These are phyloP conservation scores for Leptopilina syphax DNA, from an alignment of 2,888 invertebrate species.

Conservation along the genomic window DNA sequence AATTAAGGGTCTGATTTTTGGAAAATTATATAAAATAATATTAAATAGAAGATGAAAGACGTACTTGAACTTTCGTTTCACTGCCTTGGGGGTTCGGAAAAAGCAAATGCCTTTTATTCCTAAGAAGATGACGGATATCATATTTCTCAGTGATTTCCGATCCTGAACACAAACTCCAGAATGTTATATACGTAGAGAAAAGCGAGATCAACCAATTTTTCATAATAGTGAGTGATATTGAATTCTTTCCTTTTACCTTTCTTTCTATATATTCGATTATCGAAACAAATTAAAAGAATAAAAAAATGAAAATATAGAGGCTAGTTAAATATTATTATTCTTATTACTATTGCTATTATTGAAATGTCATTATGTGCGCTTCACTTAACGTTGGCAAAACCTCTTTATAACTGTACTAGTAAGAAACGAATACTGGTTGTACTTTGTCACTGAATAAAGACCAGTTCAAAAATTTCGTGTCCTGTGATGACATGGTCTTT, in stretches of 20 bases:
- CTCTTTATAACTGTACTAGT: slow-evolving; percentile 52
- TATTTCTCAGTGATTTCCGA: slow-evolving; percentile 31
- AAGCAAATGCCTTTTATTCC: slow-evolving; percentile 61
- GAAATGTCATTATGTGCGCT: slow-evolving; percentile 57
- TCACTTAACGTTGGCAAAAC: slow-evolving; percentile 57
- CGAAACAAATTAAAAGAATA: slow-evolving; percentile 33
- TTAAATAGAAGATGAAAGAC: slow-evolving; percentile 11
- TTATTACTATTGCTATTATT: slow-evolving; percentile 43
- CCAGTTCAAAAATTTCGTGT: slow-evolving; percentile 10
- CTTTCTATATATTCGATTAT: background rate
- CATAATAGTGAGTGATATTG: slow-evolving; percentile 40
- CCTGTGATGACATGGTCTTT: background rate
- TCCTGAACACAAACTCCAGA: slow-evolving; percentile 40
- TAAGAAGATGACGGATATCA: slow-evolving; percentile 51
- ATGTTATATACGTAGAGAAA: slow-evolving; percentile 13
- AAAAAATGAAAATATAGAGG: slow-evolving; percentile 40
- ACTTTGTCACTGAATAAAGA: slow-evolving; percentile 4
- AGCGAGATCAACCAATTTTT: slow-evolving; percentile 18
- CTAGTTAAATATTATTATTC: slow-evolving; percentile 13
- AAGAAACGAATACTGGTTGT: slow-evolving; percentile 18
- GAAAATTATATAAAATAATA: background rate
- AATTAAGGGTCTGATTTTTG: too few species aligned
- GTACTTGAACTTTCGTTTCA: slow-evolving; percentile 69
- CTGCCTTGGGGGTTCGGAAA: slow-evolving; percentile 66
- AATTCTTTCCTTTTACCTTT: slow-evolving; percentile 35